phyloP scores from a whole-genome alignment of 2,888 invertebrate genomes.

The Amaurobius ferox region DNA sequence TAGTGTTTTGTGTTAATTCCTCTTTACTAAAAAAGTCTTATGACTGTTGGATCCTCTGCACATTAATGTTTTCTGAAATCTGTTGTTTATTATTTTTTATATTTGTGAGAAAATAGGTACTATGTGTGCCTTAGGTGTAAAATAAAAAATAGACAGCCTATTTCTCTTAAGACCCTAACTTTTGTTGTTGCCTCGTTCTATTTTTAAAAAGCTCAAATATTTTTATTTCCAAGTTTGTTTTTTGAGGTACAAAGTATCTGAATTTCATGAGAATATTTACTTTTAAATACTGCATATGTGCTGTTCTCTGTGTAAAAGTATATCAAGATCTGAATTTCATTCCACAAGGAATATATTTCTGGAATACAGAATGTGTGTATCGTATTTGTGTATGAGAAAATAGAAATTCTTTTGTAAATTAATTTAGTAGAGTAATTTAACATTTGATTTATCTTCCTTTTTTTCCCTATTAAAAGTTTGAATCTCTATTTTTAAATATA shows the following conservation, averaged over 20 bases:
- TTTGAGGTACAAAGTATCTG: background rate
- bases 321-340: constrained; percentile 50
- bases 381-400: background rate
- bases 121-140: constrained; percentile 62
- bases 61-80: background rate
- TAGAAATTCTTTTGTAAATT: background rate
- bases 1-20: background rate
- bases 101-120: constrained; percentile 46
- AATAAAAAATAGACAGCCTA: constrained; percentile 42
- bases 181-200: background rate
- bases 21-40: too few species aligned
- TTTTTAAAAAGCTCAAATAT: background rate
- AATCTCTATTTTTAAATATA: background rate
- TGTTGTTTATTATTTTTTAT: constrained; percentile 11
- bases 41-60: background rate
- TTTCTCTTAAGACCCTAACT: constrained; percentile 28
- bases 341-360: background rate
- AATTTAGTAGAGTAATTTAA: background rate
- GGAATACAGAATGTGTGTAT: background rate
- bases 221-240: background rate
- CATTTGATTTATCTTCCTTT: background rate
- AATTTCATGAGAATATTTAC: background rate
- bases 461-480: too few species aligned
- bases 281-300: background rate
- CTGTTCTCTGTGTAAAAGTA: background rate